phyloP scores from a whole-genome alignment of 2,888 invertebrate genomes.

The Caenorhabditis imperialis region DNA sequence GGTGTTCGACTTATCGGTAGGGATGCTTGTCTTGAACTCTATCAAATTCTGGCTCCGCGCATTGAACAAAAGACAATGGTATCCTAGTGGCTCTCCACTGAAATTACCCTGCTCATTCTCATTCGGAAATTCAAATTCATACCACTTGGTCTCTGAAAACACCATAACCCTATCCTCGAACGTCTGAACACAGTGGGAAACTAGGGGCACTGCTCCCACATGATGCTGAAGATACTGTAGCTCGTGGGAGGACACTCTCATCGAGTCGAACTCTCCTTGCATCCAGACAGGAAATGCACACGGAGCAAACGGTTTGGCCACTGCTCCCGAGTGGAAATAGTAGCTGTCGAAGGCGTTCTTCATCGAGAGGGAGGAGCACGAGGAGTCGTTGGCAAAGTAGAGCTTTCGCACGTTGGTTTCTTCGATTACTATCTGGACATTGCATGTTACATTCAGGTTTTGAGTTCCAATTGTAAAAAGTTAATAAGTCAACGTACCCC shows the following conservation, averaged over 20 bases:
- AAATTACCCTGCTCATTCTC: slow-evolving; percentile 24
- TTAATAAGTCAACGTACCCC: slow-evolving; percentile 45
- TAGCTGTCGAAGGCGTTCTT: slow-evolving; percentile 60
- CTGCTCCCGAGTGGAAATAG: slow-evolving; percentile 47
- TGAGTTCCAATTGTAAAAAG: background rate
- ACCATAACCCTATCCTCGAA: slow-evolving; percentile 67
- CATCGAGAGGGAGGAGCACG: slow-evolving; percentile 53
- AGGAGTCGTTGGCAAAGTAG: slow-evolving; percentile 60
- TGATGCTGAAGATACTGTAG: slow-evolving; percentile 57
- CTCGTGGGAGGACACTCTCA: slow-evolving; percentile 58
- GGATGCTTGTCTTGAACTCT: slow-evolving; percentile 69
- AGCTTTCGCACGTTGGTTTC: slow-evolving; percentile 44
- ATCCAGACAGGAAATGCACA: slow-evolving; percentile 70
- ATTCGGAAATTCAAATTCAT: background rate
- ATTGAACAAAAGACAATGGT: slow-evolving; percentile 71
- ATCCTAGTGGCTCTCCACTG: slow-evolving; percentile 71
- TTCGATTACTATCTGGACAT: slow-evolving; percentile 26
- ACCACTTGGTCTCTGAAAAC: slow-evolving; percentile 70
- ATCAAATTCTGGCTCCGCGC: slow-evolving; percentile 68
- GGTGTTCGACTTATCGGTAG: slow-evolving; percentile 53
- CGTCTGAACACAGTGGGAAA: slow-evolving; percentile 66
- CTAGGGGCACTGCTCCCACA: slow-evolving; percentile 61
- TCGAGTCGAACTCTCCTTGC: slow-evolving; percentile 66
- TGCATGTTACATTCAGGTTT: too few species aligned
- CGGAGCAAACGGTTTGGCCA: slow-evolving; percentile 58